Evolutionary conservation across 2,797 vertebrate species (phyloP), one percentile per base, ranked within the genome.

Genomic region (Neoniphon sammara): DNA sequence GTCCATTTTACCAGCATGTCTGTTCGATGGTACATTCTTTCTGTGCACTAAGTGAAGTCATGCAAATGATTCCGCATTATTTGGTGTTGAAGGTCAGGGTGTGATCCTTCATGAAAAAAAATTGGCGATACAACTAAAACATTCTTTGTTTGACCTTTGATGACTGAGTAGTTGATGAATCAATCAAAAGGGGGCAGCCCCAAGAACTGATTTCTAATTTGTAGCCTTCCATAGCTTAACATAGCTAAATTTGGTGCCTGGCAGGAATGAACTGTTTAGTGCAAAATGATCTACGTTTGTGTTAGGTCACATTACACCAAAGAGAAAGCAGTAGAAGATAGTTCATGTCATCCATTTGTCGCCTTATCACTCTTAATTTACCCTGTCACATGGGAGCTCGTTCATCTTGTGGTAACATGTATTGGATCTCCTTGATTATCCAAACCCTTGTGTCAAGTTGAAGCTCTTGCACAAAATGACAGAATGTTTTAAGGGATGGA

Each of bases 251-350:
- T 69, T 81, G 83, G 91, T 93, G 91, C 89, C 91, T 92, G 88
- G 80, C 80, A 79, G 85, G 77, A 89, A 73, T 58, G 61, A 65
- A 70, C 73, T 62, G 49, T 86, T 76, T 77, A 84, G 79, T 66
- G 70, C 78, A 65, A 76, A 53, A 78, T 67, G 77, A 83, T 90
- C 84, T 78, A 75, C 76, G 58, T 70, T 81, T 60, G 74, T 78
- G 60, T 80, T 76, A 69, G 88, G 85, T 90, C 86, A 85, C 39
- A 17, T 89, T 86, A 92, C 91, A 92, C 94, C 93, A 94, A 95
- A 95, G 93, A 93, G 75, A 85, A 57, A 42, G 64, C 66, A 60
- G 21, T 83, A 80, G 80, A 80, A 66, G 57, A 30, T 75, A 73
- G 70, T 21, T 75, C 59, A 73, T 76, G 50, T 59, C 56, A 72